Percentiles rank a stretch among this genome's conserved stretches.
Evolutionary conservation across 2,113 vertebrate species (phyloP).

Genomic region (Podiceps cristatus): DNA sequence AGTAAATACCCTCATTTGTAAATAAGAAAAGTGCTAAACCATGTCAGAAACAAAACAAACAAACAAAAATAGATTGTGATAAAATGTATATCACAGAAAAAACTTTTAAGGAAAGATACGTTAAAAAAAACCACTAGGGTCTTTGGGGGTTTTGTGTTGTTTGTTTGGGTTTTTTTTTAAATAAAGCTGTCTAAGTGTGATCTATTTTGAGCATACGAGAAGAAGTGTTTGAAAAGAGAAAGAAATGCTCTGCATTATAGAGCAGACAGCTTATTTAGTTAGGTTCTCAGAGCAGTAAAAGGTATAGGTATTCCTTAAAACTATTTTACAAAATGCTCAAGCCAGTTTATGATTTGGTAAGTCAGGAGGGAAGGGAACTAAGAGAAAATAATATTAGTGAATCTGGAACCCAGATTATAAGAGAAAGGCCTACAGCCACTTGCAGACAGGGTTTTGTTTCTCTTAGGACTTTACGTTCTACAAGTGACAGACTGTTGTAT

Average conservation of each 20-base stretch:
- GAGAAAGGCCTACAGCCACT: background rate
- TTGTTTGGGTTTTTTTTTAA: background rate
- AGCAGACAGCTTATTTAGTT: background rate
- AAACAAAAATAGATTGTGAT: background rate
- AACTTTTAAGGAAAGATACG: background rate
- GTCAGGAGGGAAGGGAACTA: background rate
- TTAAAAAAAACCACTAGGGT: background rate
- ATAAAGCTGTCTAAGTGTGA: background rate
- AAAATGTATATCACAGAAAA: background rate
- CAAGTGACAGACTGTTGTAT: background rate
- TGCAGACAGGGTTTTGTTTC: background rate
- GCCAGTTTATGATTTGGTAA: background rate
- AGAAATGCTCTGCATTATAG: background rate
- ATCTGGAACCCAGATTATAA: background rate
- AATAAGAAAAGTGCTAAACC: background rate
- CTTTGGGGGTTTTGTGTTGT: fast-evolving
- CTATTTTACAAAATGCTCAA: background rate
- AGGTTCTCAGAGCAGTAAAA: background rate
- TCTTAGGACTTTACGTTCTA: background rate
- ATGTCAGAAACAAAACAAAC: background rate
- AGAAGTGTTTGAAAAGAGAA: background rate
- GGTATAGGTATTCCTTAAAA: background rate
- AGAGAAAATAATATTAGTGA: background rate
- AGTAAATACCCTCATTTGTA: background rate
- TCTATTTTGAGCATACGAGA: background rate